Base-by-base conservation (phyloP, 1,140 invertebrate genomes). In the Papilio polytes region DNA sequence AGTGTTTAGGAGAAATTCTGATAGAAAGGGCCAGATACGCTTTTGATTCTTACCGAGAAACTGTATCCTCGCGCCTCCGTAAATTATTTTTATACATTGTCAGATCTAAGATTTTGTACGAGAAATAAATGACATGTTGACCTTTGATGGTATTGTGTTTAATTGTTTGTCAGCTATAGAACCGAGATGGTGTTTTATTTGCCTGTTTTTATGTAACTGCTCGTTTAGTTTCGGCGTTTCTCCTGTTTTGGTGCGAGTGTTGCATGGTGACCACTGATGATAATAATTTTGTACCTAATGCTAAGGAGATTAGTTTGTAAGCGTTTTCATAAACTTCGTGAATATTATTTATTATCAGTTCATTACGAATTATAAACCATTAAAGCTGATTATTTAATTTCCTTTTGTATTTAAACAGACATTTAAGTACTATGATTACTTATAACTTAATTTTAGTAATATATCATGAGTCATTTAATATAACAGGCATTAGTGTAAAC, bases 341-440 rank as follows among this genome's bases (percentile, higher is more conserved):
- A 93, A 92, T 92, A 93, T 94, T 94, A 93, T 94, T 94, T 94
- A 94, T 94, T 94, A 92, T 94, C 91, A 93, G 91, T 94, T 94
- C 92, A 94, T 93, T 94, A 93, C 90, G 90, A 91, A 92, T 89
- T 92, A 91, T 92, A 90, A 92, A 93, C 89, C 91, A 93, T 93
- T 93, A 88, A 93, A 94, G 84, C 88, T 91, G 91, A 93, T 91
- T 94, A 94, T 94, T 94, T 94, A 94, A 94, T 94, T 94, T 91
- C 87, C 92, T 93, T 82, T 92, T 93, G 87, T 93, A 94, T 94
- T 94, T 94, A 94, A 91, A 91, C 85, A 83, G 86, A 90, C 90
- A 91, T 94, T 88, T 89, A 91, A 91, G 85, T 90, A 89, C 84
- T 88, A 89, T 83, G 87, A 88, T 88, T 91, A 90, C 83, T 90